Evolutionary conservation across 2,797 vertebrate species (phyloP).

Genomic region (Xenopus petersii): DNA sequence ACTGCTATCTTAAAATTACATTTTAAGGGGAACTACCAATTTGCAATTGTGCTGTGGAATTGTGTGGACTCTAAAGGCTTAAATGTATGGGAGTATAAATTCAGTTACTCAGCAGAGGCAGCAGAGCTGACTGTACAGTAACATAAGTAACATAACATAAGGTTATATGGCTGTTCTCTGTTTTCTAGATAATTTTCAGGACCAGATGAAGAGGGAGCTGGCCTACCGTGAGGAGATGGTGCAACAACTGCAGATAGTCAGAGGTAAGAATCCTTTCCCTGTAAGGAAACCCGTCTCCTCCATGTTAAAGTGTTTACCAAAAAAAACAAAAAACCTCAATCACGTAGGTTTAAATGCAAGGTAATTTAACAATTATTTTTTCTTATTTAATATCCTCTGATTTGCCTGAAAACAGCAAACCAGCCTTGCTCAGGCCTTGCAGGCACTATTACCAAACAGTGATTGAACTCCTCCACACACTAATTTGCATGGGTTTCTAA

Average conservation of each 20-base stretch:
- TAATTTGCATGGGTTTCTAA: slow-evolving; percentile 59
- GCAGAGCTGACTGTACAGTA: not conserved
- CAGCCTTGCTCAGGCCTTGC: slow-evolving; percentile 57
- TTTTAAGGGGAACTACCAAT: no score
- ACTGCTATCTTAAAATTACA: no score
- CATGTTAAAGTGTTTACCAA: slow-evolving; percentile 46
- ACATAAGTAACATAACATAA: not conserved
- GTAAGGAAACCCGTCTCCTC: slow-evolving; percentile 16
- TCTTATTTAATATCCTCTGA: slow-evolving; percentile 60
- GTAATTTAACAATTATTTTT: slow-evolving; percentile 65
- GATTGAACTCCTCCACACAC: slow-evolving; percentile 57
- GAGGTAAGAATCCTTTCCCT: slow-evolving; percentile 74
- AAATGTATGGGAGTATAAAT: no score
- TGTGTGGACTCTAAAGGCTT: no score
- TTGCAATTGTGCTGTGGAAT: no score
- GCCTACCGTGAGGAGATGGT: slow-evolving; percentile 98
- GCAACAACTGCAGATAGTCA: slow-evolving; percentile 95
- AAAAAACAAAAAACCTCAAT: slow-evolving; percentile 46
- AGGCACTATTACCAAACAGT: slow-evolving; percentile 58
- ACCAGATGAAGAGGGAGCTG: slow-evolving; percentile 98
- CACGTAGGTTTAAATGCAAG: slow-evolving; percentile 61
- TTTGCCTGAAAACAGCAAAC: slow-evolving; percentile 56
- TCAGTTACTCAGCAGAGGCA: no score
- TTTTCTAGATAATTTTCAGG: slow-evolving; percentile 95
- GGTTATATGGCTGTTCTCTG: slow-evolving; percentile 9